Conservation (phyloP, 2,797 vertebrate genomes). For the Micropoecilia bifurca region DNA sequence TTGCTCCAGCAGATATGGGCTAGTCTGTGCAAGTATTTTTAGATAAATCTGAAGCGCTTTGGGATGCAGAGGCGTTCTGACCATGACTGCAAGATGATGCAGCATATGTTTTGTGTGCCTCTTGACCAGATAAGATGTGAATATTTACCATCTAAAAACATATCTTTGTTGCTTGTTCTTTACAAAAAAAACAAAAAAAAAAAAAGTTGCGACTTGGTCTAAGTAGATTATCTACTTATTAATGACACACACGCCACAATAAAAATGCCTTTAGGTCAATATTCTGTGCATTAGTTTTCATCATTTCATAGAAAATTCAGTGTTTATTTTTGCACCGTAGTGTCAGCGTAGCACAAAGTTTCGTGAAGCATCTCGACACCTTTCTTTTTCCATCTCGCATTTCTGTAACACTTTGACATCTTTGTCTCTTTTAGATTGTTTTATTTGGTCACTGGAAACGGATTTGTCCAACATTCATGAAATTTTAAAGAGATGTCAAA, state of each 20-base stretch:
- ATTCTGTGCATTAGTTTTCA: constrained; percentile 22
- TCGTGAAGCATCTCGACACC: constrained; percentile 52
- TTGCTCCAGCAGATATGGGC: constrained; percentile 13
- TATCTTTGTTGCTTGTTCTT: not conserved
- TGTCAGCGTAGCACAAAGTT: constrained; percentile 22
- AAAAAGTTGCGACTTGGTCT: too few relatives aligned
- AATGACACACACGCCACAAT: constrained; percentile 8
- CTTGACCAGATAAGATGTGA: constrained; percentile 12
- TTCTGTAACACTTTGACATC: constrained; percentile 75
- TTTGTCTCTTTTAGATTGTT: constrained; percentile 29
- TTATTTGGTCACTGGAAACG: constrained; percentile 11
- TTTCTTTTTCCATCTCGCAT: constrained; percentile 61
- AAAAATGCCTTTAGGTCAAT: constrained; percentile 19
- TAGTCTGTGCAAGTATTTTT: constrained; percentile 34
- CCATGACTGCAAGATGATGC: constrained; percentile 31
- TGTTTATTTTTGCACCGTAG: constrained; percentile 6
- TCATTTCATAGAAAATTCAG: constrained; percentile 12
- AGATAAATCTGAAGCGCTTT: constrained; percentile 26
- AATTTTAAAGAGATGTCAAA: constrained; percentile 70
- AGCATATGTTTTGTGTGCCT: constrained; percentile 31
- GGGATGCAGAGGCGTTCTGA: constrained; percentile 11
- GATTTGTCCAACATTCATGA: constrained; percentile 9
- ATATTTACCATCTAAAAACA: constrained; percentile 13
- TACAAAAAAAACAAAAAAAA: not conserved
- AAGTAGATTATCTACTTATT: constrained; percentile 19